Conservation (phyloP, 2,888 invertebrate genomes). For the Leucophenga montana region DNA sequence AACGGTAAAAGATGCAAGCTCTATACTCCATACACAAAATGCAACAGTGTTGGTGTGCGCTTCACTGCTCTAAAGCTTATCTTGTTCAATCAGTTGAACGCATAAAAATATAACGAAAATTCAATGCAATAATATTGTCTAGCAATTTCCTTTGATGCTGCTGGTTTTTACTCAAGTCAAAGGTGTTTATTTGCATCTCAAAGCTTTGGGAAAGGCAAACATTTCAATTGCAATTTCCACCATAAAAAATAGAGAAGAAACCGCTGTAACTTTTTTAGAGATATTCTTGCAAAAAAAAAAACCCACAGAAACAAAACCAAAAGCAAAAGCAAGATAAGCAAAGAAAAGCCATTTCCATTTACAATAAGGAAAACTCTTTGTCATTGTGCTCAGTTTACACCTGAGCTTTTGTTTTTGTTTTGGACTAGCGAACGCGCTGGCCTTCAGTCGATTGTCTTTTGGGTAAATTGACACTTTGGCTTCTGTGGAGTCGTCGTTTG, state of each 20-base stretch:
- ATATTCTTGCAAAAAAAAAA: not conserved
- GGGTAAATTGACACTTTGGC: too few species aligned
- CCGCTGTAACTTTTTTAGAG: not conserved
- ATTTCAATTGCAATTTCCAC: slow-evolving; percentile 14
- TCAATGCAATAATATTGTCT: slow-evolving; percentile 56
- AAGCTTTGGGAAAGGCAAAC: not conserved
- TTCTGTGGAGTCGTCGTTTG: too few species aligned
- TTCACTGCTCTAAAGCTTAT: not conserved
- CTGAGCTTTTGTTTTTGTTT: not conserved
- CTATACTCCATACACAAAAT: too few species aligned
- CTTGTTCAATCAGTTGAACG: not conserved
- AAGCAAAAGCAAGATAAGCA: slow-evolving; percentile 31
- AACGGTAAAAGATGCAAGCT: too few species aligned
- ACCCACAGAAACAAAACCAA: too few species aligned
- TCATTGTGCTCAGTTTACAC: slow-evolving; percentile 1
- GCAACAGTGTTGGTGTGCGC: too few species aligned
- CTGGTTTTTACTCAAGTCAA: slow-evolving; percentile 20
- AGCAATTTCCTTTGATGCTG: slow-evolving; percentile 47
- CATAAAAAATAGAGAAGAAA: not conserved
- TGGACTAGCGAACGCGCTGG: not conserved
- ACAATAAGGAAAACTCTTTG: slow-evolving; percentile 50
- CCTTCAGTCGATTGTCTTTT: not conserved
- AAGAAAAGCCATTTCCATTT: slow-evolving; percentile 64
- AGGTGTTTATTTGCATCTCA: slow-evolving; percentile 7
- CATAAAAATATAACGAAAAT: not conserved